phyloP scores from a whole-genome alignment of 2,797 vertebrate genomes.

The Ciconia nigra region DNA sequence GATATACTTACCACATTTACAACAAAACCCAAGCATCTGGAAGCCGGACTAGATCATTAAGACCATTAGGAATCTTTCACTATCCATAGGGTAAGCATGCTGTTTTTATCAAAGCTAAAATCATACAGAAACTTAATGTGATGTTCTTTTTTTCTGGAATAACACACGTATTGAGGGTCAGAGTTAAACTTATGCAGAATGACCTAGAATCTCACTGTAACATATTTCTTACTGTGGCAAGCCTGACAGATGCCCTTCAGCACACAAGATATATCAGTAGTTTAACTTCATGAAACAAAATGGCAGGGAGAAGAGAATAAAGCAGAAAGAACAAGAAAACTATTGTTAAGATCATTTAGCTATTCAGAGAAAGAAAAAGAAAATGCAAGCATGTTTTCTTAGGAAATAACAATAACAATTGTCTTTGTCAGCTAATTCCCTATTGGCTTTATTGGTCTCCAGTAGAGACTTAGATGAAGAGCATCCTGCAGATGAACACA shows the following conservation, averaged over 20 bases:
- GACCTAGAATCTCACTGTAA: background rate
- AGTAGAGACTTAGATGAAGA: background rate
- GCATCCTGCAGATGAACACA: background rate
- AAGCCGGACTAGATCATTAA: background rate
- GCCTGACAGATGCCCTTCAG: background rate
- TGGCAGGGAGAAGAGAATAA: background rate
- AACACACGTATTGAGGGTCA: background rate
- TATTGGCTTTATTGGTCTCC: constrained; percentile 12
- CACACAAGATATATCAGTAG: background rate
- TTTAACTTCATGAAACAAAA: constrained; percentile 19
- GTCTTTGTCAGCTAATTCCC: constrained; percentile 49
- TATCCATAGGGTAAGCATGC: background rate
- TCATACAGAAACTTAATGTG: background rate
- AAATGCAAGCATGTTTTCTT: constrained; percentile 17
- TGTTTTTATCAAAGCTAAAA: background rate
- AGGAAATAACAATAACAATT: constrained; percentile 43
- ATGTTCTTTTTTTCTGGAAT: background rate
- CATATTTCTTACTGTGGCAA: background rate
- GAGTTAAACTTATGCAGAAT: background rate
- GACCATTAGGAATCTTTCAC: background rate
- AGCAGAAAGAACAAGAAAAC: background rate
- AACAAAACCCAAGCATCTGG: background rate
- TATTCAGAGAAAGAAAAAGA: constrained; percentile 40
- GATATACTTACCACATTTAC: background rate
- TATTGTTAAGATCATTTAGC: background rate